Percentiles rank a stretch among this genome's conserved stretches.
phyloP scores from a whole-genome alignment of 2,888 invertebrate species.

The Torymus aiolomorphi region DNA sequence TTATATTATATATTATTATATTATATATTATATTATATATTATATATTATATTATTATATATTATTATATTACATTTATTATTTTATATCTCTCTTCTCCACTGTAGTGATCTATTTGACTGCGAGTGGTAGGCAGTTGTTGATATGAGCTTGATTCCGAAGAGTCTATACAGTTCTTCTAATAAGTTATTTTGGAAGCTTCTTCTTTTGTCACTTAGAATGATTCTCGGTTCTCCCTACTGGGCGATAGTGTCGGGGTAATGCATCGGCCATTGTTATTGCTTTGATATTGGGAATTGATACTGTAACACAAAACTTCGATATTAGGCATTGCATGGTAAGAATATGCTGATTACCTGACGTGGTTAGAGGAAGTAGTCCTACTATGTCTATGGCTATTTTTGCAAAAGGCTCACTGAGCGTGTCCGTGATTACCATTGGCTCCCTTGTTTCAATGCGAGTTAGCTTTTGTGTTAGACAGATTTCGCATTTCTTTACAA shows the following conservation, averaged over 20 bases:
- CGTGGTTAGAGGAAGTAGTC: constrained; percentile 48
- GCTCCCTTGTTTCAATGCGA: constrained; percentile 40
- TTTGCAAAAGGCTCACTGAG: constrained; percentile 52
- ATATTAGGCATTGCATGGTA: no score
- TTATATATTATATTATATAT: no score
- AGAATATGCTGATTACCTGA: no score
- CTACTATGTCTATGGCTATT: constrained; percentile 59
- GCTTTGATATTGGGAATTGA: neutral
- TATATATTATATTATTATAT: no score
- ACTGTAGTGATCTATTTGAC: neutral
- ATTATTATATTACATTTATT: no score
- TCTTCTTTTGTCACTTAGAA: neutral
- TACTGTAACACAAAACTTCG: neutral
- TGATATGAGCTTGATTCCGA: no score
- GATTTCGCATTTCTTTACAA: no score
- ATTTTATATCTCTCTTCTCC: no score
- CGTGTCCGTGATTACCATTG: constrained; percentile 58
- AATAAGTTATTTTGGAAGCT: neutral
- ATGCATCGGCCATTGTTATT: neutral
- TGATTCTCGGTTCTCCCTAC: neutral
- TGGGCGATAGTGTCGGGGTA: neutral
- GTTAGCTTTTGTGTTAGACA: constrained; percentile 54
- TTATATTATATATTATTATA: no score
- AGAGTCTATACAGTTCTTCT: neutral
- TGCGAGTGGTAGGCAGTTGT: neutral